A percentile compares a stretch with the other conserved stretches of the same genome.
phyloP scores from a whole-genome alignment of 2,797 vertebrate genomes.

The Paratrypauchen microcephalus region DNA sequence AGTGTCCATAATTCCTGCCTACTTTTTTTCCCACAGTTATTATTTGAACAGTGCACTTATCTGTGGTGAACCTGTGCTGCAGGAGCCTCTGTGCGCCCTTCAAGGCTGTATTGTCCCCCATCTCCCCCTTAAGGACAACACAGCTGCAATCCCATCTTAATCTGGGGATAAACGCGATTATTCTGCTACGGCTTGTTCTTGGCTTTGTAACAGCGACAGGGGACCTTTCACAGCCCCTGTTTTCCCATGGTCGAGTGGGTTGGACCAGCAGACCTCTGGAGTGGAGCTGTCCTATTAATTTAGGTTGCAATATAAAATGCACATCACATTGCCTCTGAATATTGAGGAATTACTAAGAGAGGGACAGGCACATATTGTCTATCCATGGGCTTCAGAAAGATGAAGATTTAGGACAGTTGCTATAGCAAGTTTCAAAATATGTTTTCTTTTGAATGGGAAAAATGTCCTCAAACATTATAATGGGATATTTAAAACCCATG shows the following conservation, averaged over 20 bases:
- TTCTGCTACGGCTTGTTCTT: constrained; percentile 85
- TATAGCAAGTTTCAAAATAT: too few relatives aligned
- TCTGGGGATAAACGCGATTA: constrained; percentile 92
- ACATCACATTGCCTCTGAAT: constrained; percentile 11
- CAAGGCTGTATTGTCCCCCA: constrained; percentile 61
- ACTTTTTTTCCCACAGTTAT: constrained; percentile 18
- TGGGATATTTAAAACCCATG: too few relatives aligned
- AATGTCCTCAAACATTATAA: too few relatives aligned
- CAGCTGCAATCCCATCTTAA: constrained; percentile 91
- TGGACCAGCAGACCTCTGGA: constrained; percentile 84
- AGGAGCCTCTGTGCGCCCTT: constrained; percentile 30
- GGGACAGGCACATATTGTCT: constrained; percentile 6
- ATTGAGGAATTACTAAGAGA: constrained; percentile 6
- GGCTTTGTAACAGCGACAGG: constrained; percentile 89
- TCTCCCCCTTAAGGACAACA: constrained; percentile 71
- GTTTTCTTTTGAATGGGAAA: too few relatives aligned
- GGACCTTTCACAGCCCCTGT: constrained; percentile 85
- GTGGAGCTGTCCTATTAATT: constrained; percentile 72
- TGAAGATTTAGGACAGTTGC: too few relatives aligned
- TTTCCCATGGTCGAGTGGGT: constrained; percentile 82
- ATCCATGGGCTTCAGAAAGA: too few relatives aligned
- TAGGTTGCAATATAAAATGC: constrained; percentile 32
- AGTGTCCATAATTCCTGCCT: background rate
- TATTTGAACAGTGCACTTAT: constrained; percentile 8
- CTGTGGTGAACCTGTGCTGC: constrained; percentile 16